These are phyloP conservation scores for Galerucella pusilla DNA, from an alignment of 2,888 invertebrate species.

Conservation along the genomic window DNA sequence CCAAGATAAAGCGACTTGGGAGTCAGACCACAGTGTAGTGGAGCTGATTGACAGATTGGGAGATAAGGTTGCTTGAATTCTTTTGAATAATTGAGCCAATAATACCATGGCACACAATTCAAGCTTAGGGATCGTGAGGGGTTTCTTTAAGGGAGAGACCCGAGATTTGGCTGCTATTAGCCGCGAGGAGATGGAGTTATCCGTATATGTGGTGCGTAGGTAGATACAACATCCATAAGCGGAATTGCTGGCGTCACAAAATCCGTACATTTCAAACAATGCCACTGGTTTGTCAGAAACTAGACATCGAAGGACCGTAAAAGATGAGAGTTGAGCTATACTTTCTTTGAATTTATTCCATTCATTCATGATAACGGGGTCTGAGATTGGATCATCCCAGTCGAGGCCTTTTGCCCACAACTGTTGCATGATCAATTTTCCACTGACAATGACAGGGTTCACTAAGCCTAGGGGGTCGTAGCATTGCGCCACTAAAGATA, in stretches of 20 bases:
- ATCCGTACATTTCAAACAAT: neutral
- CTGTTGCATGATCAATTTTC: constrained; percentile 1
- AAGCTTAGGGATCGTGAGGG: neutral
- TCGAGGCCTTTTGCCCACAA: constrained; percentile 5
- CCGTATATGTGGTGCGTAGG: neutral
- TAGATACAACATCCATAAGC: neutral
- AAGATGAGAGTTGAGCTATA: neutral
- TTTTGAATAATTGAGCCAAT: neutral
- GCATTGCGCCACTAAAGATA: neutral
- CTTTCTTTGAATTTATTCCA: constrained; percentile 5
- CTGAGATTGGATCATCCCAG: constrained; percentile 3
- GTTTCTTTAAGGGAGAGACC: neutral
- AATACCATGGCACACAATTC: neutral
- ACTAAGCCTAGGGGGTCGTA: constrained; percentile 4
- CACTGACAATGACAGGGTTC: constrained; percentile 6
- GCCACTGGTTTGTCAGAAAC: neutral
- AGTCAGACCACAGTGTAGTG: neutral
- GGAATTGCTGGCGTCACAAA: neutral
- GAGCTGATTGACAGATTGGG: constrained; percentile 2
- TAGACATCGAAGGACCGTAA: neutral
- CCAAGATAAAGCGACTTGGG: constrained; percentile 1
- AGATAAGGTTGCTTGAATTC: constrained; percentile 1
- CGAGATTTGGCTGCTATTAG: constrained; percentile 1
- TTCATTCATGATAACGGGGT: neutral
- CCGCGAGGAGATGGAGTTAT: neutral